Evolutionary conservation across 2,888 invertebrate genomes (phyloP).

Genomic region (Sesamia inferens): DNA sequence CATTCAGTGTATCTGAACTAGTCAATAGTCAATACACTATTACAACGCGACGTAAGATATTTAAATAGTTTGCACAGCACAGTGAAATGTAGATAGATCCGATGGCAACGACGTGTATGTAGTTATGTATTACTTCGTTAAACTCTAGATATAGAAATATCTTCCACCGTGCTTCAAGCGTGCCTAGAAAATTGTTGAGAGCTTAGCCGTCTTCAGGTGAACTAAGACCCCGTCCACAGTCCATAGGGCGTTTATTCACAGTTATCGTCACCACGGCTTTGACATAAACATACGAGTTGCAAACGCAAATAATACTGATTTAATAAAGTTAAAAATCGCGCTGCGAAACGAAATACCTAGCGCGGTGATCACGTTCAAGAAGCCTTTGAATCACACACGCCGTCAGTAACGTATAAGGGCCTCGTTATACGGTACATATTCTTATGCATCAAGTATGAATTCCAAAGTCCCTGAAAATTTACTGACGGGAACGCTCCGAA

Average conservation of each 20-base stretch:
- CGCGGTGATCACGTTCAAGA: neutral
- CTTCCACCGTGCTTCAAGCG: neutral
- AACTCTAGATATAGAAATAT: constrained; percentile 13
- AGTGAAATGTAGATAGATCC: neutral
- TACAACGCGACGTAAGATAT: constrained; percentile 1
- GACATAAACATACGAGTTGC: too few relatives aligned
- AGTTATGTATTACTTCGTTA: constrained; percentile 15
- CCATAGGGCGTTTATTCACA: neutral
- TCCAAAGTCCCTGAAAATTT: neutral
- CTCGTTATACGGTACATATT: neutral
- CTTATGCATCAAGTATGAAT: neutral
- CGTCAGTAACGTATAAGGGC: neutral
- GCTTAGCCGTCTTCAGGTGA: constrained; percentile 10
- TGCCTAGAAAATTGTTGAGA: constrained; percentile 12
- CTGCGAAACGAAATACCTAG: neutral
- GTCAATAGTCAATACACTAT: constrained; percentile 19
- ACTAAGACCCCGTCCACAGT: neutral
- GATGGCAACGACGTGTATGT: neutral
- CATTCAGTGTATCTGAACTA: constrained; percentile 29
- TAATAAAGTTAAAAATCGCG: neutral
- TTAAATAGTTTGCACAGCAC: neutral
- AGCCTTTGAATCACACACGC: neutral
- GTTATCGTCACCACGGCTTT: neutral
- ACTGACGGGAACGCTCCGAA: neutral
- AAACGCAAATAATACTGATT: neutral